phyloP scores from a whole-genome alignment of 2,797 vertebrate species.

The Sebastes hubbsi region DNA sequence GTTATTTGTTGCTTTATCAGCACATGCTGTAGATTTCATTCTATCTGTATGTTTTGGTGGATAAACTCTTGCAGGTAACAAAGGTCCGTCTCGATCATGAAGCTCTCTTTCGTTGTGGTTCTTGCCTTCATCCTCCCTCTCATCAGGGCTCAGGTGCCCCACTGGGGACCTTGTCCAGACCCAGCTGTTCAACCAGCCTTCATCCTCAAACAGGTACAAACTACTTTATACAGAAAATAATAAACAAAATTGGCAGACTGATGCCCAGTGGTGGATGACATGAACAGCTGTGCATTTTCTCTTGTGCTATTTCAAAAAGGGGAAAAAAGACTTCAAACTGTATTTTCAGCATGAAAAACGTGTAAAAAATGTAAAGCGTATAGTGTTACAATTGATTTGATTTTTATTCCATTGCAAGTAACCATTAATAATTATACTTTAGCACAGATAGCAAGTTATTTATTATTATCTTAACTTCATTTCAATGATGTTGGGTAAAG shows the following conservation, averaged over 20 bases:
- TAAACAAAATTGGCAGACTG: neutral
- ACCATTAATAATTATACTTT: neutral
- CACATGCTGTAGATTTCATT: neutral
- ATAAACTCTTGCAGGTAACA: conserved; percentile 33
- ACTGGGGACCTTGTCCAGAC: conserved; percentile 85
- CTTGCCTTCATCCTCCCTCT: conserved; percentile 63
- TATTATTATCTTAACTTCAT: neutral
- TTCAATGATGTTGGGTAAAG: neutral
- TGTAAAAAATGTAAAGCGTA: neutral
- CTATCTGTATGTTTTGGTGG: neutral
- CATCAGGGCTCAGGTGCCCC: conserved; percentile 78
- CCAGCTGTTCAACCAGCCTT: conserved; percentile 81
- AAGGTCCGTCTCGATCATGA: conserved; percentile 58
- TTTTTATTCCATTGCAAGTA: neutral
- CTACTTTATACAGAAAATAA: neutral
- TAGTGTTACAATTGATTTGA: neutral
- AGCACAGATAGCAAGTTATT: neutral
- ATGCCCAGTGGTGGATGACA: neutral
- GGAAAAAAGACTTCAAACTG: neutral
- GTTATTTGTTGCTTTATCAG: neutral
- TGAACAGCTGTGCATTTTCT: neutral
- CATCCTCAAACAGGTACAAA: conserved; percentile 82
- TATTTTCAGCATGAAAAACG: neutral
- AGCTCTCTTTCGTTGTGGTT: conserved; percentile 43
- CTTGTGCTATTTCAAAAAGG: neutral